These are phyloP conservation scores for Paraescarpia echinospica DNA, from an alignment of 1,140 invertebrate species.

Conservation along the genomic window DNA sequence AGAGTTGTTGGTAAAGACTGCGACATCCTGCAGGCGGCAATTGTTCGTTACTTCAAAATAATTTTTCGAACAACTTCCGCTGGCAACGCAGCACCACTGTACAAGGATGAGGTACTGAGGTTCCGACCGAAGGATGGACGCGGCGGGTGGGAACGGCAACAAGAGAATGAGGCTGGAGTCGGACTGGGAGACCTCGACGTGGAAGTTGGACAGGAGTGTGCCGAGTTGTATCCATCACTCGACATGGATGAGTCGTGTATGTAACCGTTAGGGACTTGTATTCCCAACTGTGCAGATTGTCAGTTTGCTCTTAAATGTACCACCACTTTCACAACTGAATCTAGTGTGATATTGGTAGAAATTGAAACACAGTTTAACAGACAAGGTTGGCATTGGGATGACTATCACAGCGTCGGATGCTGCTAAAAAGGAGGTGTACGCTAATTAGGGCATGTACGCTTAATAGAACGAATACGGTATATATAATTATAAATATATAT, in stretches of 20 bases:
- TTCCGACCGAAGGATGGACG: constrained; percentile 13
- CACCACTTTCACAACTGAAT: no score
- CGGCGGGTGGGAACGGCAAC: neutral
- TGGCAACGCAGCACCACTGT: neutral
- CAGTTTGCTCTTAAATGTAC: no score
- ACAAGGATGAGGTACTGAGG: neutral
- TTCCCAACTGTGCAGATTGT: neutral
- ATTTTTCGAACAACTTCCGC: constrained; percentile 33
- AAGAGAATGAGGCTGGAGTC: neutral
- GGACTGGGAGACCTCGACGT: constrained; percentile 14
- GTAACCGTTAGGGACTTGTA: constrained; percentile 24
- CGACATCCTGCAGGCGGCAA: constrained; percentile 39
- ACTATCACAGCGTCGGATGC: no score
- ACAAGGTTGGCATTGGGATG: no score
- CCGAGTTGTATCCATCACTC: constrained; percentile 37
- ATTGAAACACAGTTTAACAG: no score
- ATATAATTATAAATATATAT: no score
- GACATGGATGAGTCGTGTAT: constrained; percentile 52
- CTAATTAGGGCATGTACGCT: no score
- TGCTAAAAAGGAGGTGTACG: no score
- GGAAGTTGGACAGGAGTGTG: constrained; percentile 27
- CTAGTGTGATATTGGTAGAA: no score
- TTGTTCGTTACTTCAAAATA: constrained; percentile 34
- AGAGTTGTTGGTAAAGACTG: constrained; percentile 25
- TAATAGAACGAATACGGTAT: no score